phyloP scores from a whole-genome alignment of 2,113 vertebrate genomes.

The Phyllostomus discolor region DNA sequence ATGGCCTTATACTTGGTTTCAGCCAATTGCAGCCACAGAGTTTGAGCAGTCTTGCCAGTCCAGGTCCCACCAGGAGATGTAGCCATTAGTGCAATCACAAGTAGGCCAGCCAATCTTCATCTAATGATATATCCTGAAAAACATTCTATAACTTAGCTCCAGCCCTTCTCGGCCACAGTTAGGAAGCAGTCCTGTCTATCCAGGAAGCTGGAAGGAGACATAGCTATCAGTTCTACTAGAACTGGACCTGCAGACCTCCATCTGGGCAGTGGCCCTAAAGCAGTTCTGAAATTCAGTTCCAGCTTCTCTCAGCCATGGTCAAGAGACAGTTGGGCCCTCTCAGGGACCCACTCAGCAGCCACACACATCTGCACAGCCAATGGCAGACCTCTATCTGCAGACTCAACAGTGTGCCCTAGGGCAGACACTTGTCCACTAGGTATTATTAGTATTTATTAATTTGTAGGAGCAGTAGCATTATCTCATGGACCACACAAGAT shows the following conservation, averaged over 20 bases:
- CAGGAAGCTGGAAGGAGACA: background rate
- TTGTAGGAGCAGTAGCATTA: background rate
- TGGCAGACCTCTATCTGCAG: background rate
- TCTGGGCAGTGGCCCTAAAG: fast-evolving
- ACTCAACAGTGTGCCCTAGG: background rate
- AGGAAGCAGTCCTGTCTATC: background rate
- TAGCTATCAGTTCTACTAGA: background rate
- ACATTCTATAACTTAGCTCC: background rate
- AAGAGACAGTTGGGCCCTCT: background rate
- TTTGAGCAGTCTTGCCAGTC: background rate
- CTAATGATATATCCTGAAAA: background rate
- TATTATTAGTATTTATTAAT: background rate
- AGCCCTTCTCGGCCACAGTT: background rate
- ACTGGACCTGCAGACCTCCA: background rate
- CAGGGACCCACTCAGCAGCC: background rate
- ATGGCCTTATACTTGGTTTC: background rate
- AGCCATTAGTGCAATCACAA: fast-evolving
- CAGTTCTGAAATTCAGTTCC: background rate
- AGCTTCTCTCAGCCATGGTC: background rate
- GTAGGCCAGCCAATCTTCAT: background rate
- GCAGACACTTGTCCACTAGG: background rate
- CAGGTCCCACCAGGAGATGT: background rate
- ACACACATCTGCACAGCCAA: background rate
- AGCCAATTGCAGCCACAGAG: background rate
- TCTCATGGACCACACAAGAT: background rate